Conservation (phyloP, 2,797 vertebrate species). For the Oryzias dopingdopingensis region DNA sequence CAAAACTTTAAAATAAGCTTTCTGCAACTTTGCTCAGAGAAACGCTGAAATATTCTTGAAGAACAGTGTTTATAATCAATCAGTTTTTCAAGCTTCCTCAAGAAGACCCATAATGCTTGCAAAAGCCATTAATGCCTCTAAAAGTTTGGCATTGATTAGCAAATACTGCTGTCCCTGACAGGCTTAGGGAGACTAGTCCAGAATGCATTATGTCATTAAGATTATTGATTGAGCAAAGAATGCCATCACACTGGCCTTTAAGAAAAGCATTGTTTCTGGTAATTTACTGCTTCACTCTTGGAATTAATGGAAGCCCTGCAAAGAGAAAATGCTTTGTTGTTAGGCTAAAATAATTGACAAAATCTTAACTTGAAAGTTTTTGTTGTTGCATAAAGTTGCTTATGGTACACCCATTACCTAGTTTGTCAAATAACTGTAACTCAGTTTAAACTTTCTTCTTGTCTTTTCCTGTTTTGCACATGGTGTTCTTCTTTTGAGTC, state of each 20-base stretch:
- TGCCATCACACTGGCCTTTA: conserved; percentile 28
- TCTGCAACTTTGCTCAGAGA: not conserved
- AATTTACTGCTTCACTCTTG: conserved; percentile 14
- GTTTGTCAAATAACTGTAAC: too few species aligned
- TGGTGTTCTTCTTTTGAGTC: too few species aligned
- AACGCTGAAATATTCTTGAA: not conserved
- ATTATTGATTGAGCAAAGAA: conserved; percentile 57
- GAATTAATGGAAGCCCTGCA: conserved; percentile 9
- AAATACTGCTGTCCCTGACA: conserved; percentile 32
- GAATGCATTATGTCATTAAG: conserved; percentile 71
- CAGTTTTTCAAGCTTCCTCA: not conserved
- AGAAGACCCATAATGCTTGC: conserved; percentile 1
- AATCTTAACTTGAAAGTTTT: conserved; percentile 2
- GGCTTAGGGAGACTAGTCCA: conserved; percentile 39
- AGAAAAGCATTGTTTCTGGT: conserved; percentile 45
- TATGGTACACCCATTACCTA: not conserved
- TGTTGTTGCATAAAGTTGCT: not conserved
- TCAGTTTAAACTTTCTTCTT: too few species aligned
- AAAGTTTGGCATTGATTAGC: conserved; percentile 44
- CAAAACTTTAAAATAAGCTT: not conserved
- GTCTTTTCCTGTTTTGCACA: too few species aligned
- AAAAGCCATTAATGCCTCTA: conserved; percentile 46
- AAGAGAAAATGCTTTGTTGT: conserved; percentile 10
- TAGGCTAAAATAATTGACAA: conserved; percentile 1
- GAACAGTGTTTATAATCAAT: not conserved